phyloP scores from a whole-genome alignment of 1,140 invertebrate genomes.

The Drosophila ambigua region DNA sequence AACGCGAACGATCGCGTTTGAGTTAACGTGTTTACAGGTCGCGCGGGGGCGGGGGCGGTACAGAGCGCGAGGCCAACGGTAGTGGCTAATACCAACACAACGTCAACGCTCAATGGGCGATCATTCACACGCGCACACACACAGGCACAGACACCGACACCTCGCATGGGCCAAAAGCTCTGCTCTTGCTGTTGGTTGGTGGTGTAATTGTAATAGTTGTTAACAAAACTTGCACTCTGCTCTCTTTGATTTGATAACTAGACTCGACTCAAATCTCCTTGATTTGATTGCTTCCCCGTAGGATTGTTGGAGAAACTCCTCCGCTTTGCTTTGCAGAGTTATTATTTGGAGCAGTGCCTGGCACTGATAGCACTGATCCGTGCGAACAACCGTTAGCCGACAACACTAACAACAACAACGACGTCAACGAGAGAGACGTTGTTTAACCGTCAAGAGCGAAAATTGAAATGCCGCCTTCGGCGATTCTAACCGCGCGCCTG shows the following conservation, averaged over 20 bases:
- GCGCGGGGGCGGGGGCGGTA: slow-evolving; percentile 22
- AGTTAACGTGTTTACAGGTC: slow-evolving; percentile 11
- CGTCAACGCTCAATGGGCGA: slow-evolving; percentile 19
- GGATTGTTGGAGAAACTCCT: too few relatives aligned
- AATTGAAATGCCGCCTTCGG: too few relatives aligned
- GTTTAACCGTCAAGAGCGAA: too few relatives aligned
- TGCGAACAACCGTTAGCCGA: slow-evolving; percentile 1
- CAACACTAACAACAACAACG: neutral
- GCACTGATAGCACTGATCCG: too few relatives aligned
- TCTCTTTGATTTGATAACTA: too few relatives aligned
- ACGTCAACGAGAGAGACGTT: too few relatives aligned
- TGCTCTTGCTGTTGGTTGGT: slow-evolving; percentile 12
- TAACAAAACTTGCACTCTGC: too few relatives aligned
- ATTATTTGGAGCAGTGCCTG: neutral
- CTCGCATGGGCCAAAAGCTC: slow-evolving; percentile 27
- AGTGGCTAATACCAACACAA: slow-evolving; percentile 12
- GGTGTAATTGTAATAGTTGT: too few relatives aligned
- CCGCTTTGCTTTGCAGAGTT: neutral
- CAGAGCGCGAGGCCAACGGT: slow-evolving; percentile 18
- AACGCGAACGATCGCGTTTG: too few relatives aligned
- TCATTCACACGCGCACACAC: slow-evolving; percentile 32
- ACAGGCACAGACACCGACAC: neutral
- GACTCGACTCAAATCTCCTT: too few relatives aligned
- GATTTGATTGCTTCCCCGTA: too few relatives aligned
- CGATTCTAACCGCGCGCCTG: too few relatives aligned